Conservation (phyloP, 2,797 vertebrate genomes). For the Phaenicophaeus curvirostris region DNA sequence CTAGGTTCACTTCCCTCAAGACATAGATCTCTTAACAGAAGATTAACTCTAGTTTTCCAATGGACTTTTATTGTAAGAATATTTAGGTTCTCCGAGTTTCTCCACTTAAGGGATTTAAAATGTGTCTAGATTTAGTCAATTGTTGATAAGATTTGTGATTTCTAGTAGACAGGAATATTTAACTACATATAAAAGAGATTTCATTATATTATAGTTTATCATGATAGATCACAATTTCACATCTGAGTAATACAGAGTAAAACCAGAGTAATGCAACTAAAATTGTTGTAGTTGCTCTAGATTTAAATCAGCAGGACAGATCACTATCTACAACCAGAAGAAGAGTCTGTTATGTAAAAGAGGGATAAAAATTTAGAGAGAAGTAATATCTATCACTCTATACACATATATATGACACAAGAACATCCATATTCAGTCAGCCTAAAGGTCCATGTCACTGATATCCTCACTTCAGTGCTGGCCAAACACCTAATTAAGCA, state of each 20-base stretch:
- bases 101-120: neutral
- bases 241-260: neutral
- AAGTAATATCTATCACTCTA: neutral
- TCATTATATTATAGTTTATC: neutral
- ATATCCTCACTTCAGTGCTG: neutral
- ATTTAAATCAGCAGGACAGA: neutral
- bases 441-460: neutral
- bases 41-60: neutral
- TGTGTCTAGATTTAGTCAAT: neutral
- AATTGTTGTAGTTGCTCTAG: neutral
- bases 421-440: neutral
- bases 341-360: neutral
- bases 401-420: neutral
- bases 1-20: constrained; percentile 11
- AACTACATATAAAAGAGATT: neutral
- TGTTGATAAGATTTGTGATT: constrained; percentile 5
- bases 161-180: neutral
- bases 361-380: neutral
- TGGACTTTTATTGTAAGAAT: neutral
- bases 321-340: neutral
- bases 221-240: neutral
- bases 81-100: neutral
- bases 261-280: neutral
- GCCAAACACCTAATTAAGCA: neutral
- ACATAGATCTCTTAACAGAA: neutral